Base-by-base conservation (phyloP, 2,888 invertebrate species). In the Cryptocephalus primarius region DNA sequence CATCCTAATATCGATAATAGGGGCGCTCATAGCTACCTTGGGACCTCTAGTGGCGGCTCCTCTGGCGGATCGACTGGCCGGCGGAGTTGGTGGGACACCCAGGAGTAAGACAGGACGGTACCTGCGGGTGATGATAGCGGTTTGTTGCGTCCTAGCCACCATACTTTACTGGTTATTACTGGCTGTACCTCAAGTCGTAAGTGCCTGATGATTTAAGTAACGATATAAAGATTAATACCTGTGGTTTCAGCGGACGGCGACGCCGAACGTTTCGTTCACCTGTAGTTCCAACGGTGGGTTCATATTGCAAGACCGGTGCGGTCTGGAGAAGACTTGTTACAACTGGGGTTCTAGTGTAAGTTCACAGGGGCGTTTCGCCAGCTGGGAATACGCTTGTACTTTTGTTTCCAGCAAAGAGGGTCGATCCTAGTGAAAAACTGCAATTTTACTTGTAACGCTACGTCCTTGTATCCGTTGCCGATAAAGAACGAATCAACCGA, bases 11-110 rank as follows among this genome's bases (percentile, higher is more conserved):
- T 88, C 86, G 46, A 82, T 85, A 39, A 76, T 88, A 45, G 82
- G 88, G 22, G 87, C 92, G 6, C 79, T 86, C 57, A 75, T 88
- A 12, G 85, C 89, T 3, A 75, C 88, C 46, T 67, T 91, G 40
- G 86, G 90, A 0, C 88, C 91, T 0, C 72, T 87, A 2, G 67
- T 89, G 33, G 79, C 82, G 8, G 89, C 88, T 40, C 85, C 84
- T 6, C 70, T 91, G 50, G 85, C 89, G 42, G 91, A 92, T 68
- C 79, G 79, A 71, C 75, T 75, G 60, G 81, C 80, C 51, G 71
- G 61, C 55, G 65, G 66, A 12, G 64, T 63, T 33, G 61, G 64
- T 33, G 65, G 66, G 9, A 60, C 66, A 11, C 60, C 61, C 32
- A 60, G 65, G 42, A 67, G 64, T 48, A 69, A 67, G 60, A 67